These are phyloP conservation scores for Luehdorfia chinensis DNA, from an alignment of 1,140 invertebrate species.

Conservation along the genomic window DNA sequence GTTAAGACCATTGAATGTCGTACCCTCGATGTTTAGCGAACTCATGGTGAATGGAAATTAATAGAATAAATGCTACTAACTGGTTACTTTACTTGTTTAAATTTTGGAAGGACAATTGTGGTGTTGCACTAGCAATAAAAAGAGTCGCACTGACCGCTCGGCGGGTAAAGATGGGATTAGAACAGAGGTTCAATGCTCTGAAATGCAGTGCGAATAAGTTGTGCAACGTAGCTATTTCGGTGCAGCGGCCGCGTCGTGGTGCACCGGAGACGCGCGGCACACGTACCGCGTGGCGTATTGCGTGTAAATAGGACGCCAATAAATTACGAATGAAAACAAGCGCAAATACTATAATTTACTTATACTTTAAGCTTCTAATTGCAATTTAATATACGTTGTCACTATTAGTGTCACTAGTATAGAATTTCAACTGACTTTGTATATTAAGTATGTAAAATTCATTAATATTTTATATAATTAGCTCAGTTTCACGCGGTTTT, in stretches of 20 bases:
- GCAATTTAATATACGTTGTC: constrained; percentile 2
- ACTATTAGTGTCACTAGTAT: too few species aligned
- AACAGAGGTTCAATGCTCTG: constrained; percentile 68
- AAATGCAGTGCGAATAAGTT: constrained; percentile 71
- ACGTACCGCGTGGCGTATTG: constrained; percentile 25
- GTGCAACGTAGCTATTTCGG: constrained; percentile 69
- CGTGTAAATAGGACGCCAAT: constrained; percentile 33
- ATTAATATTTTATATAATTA: too few species aligned
- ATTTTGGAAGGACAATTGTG: constrained; percentile 13
- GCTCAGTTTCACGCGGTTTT: too few species aligned
- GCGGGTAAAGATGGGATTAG: constrained; percentile 49
- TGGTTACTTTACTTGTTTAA: constrained; percentile 5
- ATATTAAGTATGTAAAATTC: too few species aligned
- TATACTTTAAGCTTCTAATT: background rate
- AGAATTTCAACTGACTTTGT: too few species aligned
- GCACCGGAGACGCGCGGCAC: constrained; percentile 30
- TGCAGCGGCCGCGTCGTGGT: constrained; percentile 41
- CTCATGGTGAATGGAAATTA: constrained; percentile 32
- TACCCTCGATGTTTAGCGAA: constrained; percentile 62
- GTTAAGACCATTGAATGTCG: constrained; percentile 6
- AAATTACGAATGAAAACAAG: constrained; percentile 21
- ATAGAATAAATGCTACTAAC: constrained; percentile 1
- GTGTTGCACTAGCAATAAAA: constrained; percentile 62
- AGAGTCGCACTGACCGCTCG: constrained; percentile 56
- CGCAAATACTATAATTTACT: constrained; percentile 1